Conservation (phyloP, 2,113 vertebrate species). For the Spea bombifrons region DNA sequence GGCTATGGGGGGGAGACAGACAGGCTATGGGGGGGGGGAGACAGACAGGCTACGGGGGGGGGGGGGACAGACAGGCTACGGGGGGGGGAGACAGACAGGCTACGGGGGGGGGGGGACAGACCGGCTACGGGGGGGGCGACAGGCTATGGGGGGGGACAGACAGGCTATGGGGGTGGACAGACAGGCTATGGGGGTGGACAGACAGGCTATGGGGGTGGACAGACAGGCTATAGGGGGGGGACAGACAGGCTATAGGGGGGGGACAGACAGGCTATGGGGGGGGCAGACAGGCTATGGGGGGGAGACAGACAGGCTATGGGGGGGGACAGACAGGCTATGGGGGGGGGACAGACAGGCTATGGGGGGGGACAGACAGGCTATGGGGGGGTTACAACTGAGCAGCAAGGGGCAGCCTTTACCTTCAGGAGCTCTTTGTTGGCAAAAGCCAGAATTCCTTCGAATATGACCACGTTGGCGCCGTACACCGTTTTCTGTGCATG, state of each 20-base stretch:
- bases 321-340: not conserved
- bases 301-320: not conserved
- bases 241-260: not conserved
- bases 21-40: not conserved
- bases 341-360: not conserved
- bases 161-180: not conserved
- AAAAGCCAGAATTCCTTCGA: conserved; percentile 85
- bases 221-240: not conserved
- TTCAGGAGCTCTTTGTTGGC: conserved; percentile 89
- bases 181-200: not conserved
- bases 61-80: not conserved
- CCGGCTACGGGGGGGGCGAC: not conserved
- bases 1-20: not conserved
- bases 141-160: not conserved
- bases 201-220: not conserved
- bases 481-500: conserved; percentile 81
- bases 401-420: conserved; percentile 57
- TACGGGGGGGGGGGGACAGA: not conserved
- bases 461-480: conserved; percentile 86
- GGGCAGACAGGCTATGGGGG: not conserved
- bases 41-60: no score
- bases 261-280: not conserved
- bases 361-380: not conserved
- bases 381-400: not conserved
- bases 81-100: not conserved